Percentiles rank a stretch among this genome's conserved stretches.
phyloP scores from a whole-genome alignment of 1,140 invertebrate species.

The Bombus huntii region DNA sequence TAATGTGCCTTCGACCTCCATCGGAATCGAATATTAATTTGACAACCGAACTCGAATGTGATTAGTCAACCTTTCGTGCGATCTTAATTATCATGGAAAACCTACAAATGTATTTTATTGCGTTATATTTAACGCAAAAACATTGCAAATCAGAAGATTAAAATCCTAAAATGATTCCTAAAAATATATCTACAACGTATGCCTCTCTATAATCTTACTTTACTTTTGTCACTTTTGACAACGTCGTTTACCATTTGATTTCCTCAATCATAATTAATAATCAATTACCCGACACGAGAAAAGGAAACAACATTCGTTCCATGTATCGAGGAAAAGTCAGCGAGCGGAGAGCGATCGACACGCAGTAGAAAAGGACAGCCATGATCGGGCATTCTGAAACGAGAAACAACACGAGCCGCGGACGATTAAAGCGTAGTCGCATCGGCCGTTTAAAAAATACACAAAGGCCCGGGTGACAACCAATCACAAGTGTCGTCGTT shows the following conservation, averaged over 20 bases:
- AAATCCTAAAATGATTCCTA: neutral
- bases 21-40: slow-evolving; percentile 15
- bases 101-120: too few relatives aligned
- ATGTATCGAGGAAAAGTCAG: too few relatives aligned
- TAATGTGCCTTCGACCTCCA: neutral
- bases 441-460: slow-evolving; percentile 15
- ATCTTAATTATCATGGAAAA: neutral
- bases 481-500: slow-evolving; percentile 58
- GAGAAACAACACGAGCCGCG: neutral
- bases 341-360: too few relatives aligned
- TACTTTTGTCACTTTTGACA: neutral
- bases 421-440: slow-evolving; percentile 12
- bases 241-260: neutral
- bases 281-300: neutral
- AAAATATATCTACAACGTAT: too few relatives aligned
- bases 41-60: neutral
- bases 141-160: neutral
- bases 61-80: neutral
- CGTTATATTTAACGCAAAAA: neutral
- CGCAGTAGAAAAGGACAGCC: slow-evolving; percentile 10
- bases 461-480: slow-evolving; percentile 58
- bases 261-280: neutral
- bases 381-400: neutral
- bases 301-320: too few relatives aligned
- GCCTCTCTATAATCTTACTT: too few relatives aligned